Base-by-base conservation (phyloP, 2,113 vertebrate species). In the Nesospiza acunhae region DNA sequence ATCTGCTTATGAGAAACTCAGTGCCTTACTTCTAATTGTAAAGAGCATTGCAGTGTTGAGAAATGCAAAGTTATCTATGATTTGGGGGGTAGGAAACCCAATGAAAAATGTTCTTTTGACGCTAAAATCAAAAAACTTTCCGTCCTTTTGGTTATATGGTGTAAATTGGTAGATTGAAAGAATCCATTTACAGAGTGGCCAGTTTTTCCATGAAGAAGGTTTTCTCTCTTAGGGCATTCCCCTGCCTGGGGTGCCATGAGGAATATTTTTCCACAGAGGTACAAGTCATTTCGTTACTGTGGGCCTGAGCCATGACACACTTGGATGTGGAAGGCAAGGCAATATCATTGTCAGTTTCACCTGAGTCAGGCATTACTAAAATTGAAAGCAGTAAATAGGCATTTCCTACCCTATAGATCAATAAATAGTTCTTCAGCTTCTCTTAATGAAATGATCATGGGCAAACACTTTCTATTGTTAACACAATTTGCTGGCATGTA, bases 191-290 rank as follows among this genome's bases (percentile, higher is more conserved):
- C 46, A 55, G 15, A 70, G 13, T 3, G 4, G 20, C 6, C 21
- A 55, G 13, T 21, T 47, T 56, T 28, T 53, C 21, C 3, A 1
- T 15, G 35, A 79, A 13, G 58, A 15, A 18, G 14, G 8, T 23
- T 10, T 59, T 59, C 4, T 56, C 20, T 30, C 73, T 52, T 11
- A 56, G 33, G 33, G 17, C 9, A 24, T 46, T 81, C 9, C 21
- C 3, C 1, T 17, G 31, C 24, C 6, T 8, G 12, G 5, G 22
- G 2, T 63, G 16, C 20, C 1, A 0, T 5, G 19, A 17, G 35
- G 41, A 87, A 24, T 2, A 2, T 2, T 37, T 26, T 70, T 15
- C 19, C 52, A 13, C 1, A 2, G 23, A 27, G 9, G 10, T 2
- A 6, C 1, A 7, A 18, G 44, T 17, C 1, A 13, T 14, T 44